Evolutionary conservation across 2,888 invertebrate genomes (phyloP).

Genomic region (Pyralis farinalis): DNA sequence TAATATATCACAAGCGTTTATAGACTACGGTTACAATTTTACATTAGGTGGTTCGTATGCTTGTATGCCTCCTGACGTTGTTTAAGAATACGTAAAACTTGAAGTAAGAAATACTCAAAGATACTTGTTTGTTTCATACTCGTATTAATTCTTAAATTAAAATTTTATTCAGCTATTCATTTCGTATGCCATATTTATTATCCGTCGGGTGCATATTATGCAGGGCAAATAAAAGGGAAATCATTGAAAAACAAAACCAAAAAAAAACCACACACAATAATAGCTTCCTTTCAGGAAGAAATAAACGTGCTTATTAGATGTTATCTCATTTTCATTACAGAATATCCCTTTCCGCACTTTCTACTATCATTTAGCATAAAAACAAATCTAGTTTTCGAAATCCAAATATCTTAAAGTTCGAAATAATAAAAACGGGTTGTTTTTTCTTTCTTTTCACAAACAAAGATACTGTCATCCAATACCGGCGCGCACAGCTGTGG

Average conservation of each 20-base stretch:
- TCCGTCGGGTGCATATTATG: too few relatives aligned
- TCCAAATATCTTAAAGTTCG: conserved; percentile 6
- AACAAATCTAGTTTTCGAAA: conserved; percentile 7
- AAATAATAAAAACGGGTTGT: conserved; percentile 27
- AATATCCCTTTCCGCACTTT: background rate
- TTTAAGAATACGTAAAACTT: too few relatives aligned
- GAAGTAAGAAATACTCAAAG: too few relatives aligned
- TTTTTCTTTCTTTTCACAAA: conserved; percentile 17
- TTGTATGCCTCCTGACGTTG: too few relatives aligned
- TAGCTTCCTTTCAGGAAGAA: background rate
- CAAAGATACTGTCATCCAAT: conserved; percentile 56
- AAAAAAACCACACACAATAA: too few relatives aligned
- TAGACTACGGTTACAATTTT: too few relatives aligned
- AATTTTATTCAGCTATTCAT: too few relatives aligned
- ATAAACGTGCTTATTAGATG: background rate
- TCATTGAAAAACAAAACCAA: background rate
- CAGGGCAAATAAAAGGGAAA: background rate
- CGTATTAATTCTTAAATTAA: too few relatives aligned
- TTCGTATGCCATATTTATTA: too few relatives aligned
- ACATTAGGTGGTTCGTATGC: too few relatives aligned
- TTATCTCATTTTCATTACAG: background rate
- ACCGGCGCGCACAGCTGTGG: conserved; percentile 49
- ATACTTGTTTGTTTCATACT: too few relatives aligned
- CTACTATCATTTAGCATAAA: background rate
- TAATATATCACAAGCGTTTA: too few relatives aligned